A percentile compares a stretch with the other conserved stretches of the same genome.
Conservation (phyloP, 1,140 invertebrate species). For the Leptinotarsa lineolata region DNA sequence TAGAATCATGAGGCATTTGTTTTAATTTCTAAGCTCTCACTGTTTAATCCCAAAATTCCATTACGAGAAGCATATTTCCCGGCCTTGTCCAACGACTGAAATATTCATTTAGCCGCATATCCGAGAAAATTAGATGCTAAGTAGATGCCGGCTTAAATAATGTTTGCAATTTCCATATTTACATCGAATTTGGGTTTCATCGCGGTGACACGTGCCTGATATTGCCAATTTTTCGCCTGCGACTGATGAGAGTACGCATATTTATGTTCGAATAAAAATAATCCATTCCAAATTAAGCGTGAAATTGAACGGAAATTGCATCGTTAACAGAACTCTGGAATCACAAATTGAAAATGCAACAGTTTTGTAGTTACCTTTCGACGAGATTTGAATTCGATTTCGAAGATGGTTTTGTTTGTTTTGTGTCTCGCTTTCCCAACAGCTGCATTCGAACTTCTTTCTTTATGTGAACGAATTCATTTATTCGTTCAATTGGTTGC, state of each 20-base stretch:
- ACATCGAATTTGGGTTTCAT: slow-evolving; percentile 18
- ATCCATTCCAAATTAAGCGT: slow-evolving; percentile 21
- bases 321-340: slow-evolving; percentile 10
- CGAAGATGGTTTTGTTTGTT: background rate
- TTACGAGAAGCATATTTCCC: background rate
- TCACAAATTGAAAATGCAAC: slow-evolving; percentile 10
- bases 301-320: slow-evolving; percentile 23
- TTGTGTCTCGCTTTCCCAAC: background rate
- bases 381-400: slow-evolving; percentile 7
- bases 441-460: too few species aligned
- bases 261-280: slow-evolving; percentile 22
- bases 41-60: background rate
- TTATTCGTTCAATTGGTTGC: too few species aligned
- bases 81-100: slow-evolving; percentile 4
- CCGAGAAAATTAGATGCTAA: slow-evolving; percentile 21
- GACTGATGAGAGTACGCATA: slow-evolving; percentile 6
- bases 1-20: too few species aligned
- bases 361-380: slow-evolving; percentile 5
- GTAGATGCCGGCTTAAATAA: slow-evolving; percentile 17
- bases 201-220: slow-evolving; percentile 2
- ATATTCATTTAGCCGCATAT: slow-evolving; percentile 10
- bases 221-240: slow-evolving; percentile 4
- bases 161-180: slow-evolving; percentile 17
- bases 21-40: background rate
- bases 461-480: too few species aligned